phyloP scores from a whole-genome alignment of 2,888 invertebrate species.

The Drosophila neonasuta region DNA sequence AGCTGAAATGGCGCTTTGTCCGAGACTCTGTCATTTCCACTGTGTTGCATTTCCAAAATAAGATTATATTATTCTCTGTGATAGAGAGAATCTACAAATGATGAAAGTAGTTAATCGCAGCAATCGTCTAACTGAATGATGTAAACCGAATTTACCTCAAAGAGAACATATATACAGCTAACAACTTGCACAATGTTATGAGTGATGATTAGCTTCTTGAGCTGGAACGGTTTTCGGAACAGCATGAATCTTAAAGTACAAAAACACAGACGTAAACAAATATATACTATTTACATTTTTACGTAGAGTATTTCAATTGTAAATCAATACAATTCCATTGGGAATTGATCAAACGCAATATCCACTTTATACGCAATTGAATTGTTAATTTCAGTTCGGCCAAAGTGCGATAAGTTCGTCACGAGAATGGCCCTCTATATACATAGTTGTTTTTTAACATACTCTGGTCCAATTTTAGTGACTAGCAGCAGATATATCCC shows the following conservation, averaged over 20 bases:
- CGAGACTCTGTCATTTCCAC: slow-evolving; percentile 40
- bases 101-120: neutral
- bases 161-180: slow-evolving; percentile 70
- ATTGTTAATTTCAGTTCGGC: slow-evolving; percentile 31
- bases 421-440: neutral
- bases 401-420: slow-evolving; percentile 25
- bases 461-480: slow-evolving; percentile 62
- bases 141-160: slow-evolving; percentile 53
- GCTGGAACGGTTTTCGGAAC: slow-evolving; percentile 85
- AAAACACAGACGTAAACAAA: slow-evolving; percentile 16
- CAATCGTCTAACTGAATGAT: neutral
- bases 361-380: slow-evolving; percentile 9
- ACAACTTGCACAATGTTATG: slow-evolving; percentile 92
- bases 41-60: slow-evolving; percentile 68
- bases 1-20: slow-evolving; percentile 61
- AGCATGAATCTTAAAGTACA: slow-evolving; percentile 85
- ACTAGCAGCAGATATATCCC: slow-evolving; percentile 69
- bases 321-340: slow-evolving; percentile 4
- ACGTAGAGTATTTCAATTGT: neutral
- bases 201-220: slow-evolving; percentile 86
- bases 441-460: slow-evolving; percentile 33
- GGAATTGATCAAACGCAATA: neutral
- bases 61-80: slow-evolving; percentile 46
- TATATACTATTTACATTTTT: no score
- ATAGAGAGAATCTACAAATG: slow-evolving; percentile 61